These are phyloP conservation scores for Bubo blakistoni DNA, from an alignment of 2,113 vertebrate genomes.

Conservation along the genomic window DNA sequence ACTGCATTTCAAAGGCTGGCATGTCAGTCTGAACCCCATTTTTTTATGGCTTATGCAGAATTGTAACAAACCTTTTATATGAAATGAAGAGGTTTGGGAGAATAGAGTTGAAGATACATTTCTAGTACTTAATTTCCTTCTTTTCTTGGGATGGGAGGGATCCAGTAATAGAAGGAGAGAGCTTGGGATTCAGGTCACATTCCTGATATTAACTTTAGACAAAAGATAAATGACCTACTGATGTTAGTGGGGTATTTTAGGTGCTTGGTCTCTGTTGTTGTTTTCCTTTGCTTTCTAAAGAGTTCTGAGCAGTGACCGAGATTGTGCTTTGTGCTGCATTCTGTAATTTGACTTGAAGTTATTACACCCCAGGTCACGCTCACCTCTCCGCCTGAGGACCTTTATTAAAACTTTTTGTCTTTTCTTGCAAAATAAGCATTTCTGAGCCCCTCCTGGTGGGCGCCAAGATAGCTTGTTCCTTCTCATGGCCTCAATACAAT, in stretches of 20 bases:
- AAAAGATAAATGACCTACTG: neutral
- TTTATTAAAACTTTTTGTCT: neutral
- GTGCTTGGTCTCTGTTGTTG: neutral
- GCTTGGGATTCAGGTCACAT: neutral
- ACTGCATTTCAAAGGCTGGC: neutral
- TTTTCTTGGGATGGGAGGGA: neutral
- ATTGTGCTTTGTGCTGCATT: neutral
- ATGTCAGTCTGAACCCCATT: neutral
- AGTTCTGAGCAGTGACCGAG: neutral
- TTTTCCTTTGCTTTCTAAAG: neutral
- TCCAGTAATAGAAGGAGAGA: neutral
- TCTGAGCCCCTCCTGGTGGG: neutral
- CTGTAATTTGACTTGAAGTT: constrained; percentile 12
- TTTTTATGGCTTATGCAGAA: neutral
- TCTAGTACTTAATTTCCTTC: neutral
- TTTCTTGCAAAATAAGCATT: neutral
- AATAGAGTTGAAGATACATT: neutral
- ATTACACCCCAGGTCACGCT: neutral
- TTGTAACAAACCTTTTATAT: neutral
- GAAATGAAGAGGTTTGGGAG: neutral
- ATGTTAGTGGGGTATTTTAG: neutral
- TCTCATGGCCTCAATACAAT: neutral
- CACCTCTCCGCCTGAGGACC: neutral
- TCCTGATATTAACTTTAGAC: neutral
- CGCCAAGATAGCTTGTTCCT: neutral